These are phyloP conservation scores for Acleris laterana DNA, from an alignment of 2,888 invertebrate species.

Conservation along the genomic window DNA sequence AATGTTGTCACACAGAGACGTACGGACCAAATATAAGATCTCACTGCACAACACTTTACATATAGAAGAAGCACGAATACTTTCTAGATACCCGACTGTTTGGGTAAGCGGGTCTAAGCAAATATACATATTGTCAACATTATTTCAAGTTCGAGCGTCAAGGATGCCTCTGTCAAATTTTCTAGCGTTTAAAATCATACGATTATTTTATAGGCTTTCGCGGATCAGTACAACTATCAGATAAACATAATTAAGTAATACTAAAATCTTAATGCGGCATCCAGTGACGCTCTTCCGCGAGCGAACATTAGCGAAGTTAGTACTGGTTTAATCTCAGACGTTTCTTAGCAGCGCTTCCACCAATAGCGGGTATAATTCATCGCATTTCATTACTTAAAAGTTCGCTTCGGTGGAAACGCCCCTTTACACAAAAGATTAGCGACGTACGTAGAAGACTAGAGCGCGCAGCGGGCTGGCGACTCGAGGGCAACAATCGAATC, in stretches of 20 bases:
- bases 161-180: background rate
- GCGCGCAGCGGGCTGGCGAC: conserved; percentile 8
- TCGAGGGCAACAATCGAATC: background rate
- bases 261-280: conserved; percentile 11
- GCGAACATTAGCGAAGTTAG: conserved; percentile 22
- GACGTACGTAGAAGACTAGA: background rate
- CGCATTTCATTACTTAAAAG: background rate
- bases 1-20: too few species aligned
- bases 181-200: background rate
- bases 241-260: too few species aligned
- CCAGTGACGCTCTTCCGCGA: conserved; percentile 8
- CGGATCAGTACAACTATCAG: too few species aligned
- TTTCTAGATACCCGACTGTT: too few species aligned
- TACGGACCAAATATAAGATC: too few species aligned
- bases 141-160: background rate
- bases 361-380: background rate
- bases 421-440: conserved; percentile 1
- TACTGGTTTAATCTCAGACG: conserved; percentile 14
- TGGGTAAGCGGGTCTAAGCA: too few species aligned
- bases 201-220: too few species aligned
- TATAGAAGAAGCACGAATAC: too few species aligned
- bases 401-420: background rate
- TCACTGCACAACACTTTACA: too few species aligned
- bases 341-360: conserved; percentile 2
- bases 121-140: background rate